A percentile compares a stretch with the other conserved stretches of the same genome.
Conservation (phyloP, 2,797 vertebrate genomes). For the Hypotaenidia okinawae region DNA sequence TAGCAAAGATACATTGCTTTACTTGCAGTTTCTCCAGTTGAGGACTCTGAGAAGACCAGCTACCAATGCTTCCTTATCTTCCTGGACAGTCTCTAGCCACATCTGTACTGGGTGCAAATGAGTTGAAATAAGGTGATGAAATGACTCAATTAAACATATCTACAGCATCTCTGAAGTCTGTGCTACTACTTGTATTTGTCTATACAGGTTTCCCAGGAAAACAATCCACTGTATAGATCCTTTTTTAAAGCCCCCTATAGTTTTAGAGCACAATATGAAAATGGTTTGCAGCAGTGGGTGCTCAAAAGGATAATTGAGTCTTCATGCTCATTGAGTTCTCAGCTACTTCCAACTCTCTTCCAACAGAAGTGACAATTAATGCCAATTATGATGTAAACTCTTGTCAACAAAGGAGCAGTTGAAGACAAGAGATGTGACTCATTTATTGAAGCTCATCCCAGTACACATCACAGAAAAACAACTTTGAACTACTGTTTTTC, state of each 20-base stretch:
- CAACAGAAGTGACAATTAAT: slow-evolving; percentile 19
- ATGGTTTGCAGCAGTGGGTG: background rate
- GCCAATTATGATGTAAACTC: slow-evolving; percentile 10
- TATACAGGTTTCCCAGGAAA: background rate
- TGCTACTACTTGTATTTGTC: background rate
- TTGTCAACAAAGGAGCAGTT: background rate
- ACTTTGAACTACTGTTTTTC: background rate
- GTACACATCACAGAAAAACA: background rate
- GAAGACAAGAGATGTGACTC: background rate
- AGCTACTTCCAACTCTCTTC: background rate
- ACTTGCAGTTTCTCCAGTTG: background rate
- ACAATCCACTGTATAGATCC: background rate
- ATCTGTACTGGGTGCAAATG: background rate
- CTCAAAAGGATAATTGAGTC: slow-evolving; percentile 15
- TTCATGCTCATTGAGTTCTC: background rate
- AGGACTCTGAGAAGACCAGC: background rate
- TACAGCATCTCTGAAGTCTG: background rate
- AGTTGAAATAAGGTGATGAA: background rate
- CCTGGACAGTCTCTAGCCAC: background rate
- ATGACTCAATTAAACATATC: background rate
- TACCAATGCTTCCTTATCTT: background rate
- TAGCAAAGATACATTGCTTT: background rate
- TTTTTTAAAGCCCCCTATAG: background rate
- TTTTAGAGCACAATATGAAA: background rate
- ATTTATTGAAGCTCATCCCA: background rate